Percentiles rank a stretch among this genome's conserved stretches.
These are phyloP conservation scores for Synanthedon vespiformis DNA, from an alignment of 2,888 invertebrate species.

Conservation along the genomic window DNA sequence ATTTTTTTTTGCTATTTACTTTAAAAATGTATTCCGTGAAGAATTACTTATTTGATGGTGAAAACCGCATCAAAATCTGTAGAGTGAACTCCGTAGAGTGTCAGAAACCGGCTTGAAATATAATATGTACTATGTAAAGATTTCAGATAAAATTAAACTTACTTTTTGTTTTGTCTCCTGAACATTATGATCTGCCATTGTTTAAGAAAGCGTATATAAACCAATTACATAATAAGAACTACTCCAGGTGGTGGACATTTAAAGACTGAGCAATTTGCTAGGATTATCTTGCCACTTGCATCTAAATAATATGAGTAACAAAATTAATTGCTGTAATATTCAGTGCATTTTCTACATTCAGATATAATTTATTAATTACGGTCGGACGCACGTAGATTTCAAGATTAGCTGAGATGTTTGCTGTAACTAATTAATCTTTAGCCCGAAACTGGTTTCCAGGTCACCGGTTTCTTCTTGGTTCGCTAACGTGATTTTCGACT, in stretches of 20 bases:
- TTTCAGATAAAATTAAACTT: slow-evolving; percentile 12
- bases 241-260: neutral
- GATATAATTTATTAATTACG: slow-evolving; percentile 56
- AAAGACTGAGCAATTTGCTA: neutral
- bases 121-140: too few species aligned
- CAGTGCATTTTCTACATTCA: slow-evolving; percentile 41
- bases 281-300: neutral
- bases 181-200: slow-evolving; percentile 27
- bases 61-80: too few species aligned
- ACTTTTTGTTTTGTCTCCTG: slow-evolving; percentile 34
- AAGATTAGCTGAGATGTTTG: slow-evolving; percentile 53
- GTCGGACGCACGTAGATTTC: slow-evolving; percentile 52
- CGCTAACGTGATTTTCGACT: slow-evolving; percentile 30
- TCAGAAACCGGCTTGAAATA: too few species aligned
- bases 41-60: too few species aligned
- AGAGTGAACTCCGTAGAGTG: too few species aligned
- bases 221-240: neutral
- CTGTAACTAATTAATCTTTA: slow-evolving; percentile 58
- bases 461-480: slow-evolving; percentile 34
- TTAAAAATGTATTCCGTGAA: too few species aligned
- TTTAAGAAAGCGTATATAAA: slow-evolving; percentile 5
- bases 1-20: too few species aligned
- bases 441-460: slow-evolving; percentile 46
- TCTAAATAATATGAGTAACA: neutral
- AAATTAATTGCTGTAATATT: slow-evolving; percentile 16